These are phyloP conservation scores for Xyrauchen texanus DNA, from an alignment of 2,113 vertebrate species.

Conservation along the genomic window DNA sequence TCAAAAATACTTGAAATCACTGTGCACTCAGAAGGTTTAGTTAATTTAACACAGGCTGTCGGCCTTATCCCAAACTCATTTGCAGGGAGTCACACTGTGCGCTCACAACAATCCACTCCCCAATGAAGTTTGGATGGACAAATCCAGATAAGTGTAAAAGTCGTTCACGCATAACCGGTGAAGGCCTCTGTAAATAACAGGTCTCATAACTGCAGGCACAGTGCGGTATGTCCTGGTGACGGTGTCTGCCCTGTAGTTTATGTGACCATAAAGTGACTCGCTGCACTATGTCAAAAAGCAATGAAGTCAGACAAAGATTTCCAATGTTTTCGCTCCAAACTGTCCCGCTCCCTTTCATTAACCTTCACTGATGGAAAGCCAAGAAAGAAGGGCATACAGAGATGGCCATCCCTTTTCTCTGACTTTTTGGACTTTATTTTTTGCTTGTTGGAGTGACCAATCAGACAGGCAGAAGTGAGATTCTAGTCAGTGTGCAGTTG, in stretches of 20 bases:
- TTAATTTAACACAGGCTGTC: not conserved
- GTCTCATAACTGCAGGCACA: conserved; percentile 20
- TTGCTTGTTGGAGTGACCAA: conserved; percentile 49
- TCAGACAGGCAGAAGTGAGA: conserved; percentile 48
- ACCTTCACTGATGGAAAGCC: conserved; percentile 46
- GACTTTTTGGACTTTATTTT: not conserved
- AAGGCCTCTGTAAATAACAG: conserved; percentile 42
- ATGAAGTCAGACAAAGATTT: conserved; percentile 46
- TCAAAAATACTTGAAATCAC: conserved; percentile 2
- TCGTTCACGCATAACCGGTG: conserved; percentile 20
- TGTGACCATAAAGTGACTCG: conserved; percentile 44
- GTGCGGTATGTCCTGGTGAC: conserved; percentile 30
- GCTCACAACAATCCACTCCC: conserved; percentile 24
- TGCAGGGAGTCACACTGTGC: conserved; percentile 7
- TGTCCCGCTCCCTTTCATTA: conserved; percentile 49
- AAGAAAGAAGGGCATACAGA: conserved; percentile 11
- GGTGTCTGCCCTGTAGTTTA: conserved; percentile 33
- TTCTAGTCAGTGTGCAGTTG: conserved; percentile 48
- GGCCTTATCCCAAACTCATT: not conserved
- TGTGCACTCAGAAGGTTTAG: conserved; percentile 1
- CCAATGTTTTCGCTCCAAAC: conserved; percentile 47
- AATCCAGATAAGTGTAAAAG: conserved; percentile 37
- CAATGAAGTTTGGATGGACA: conserved; percentile 25
- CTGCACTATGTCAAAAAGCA: conserved; percentile 52
- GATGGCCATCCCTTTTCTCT: not conserved